These are phyloP conservation scores for Macrosiphum euphorbiae DNA, from an alignment of 2,888 invertebrate genomes.

Conservation along the genomic window DNA sequence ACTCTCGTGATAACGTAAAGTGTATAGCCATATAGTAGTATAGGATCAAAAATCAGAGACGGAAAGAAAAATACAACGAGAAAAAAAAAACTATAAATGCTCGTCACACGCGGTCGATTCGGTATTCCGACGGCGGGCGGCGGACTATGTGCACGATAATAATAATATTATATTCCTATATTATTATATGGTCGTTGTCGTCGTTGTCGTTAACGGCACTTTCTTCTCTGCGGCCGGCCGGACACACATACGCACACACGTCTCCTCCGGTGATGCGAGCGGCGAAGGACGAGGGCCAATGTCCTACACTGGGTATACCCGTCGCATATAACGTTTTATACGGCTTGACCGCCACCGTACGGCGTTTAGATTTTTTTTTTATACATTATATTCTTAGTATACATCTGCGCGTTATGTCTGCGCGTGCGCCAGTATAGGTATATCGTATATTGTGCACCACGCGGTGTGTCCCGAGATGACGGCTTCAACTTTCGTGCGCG, in stretches of 20 bases:
- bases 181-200: constrained; percentile 29
- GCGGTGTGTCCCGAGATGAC: neutral
- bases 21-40: neutral
- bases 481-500: neutral
- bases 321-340: neutral
- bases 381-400: neutral
- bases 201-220: constrained; percentile 59
- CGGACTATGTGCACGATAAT: constrained; percentile 22
- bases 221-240: constrained; percentile 55
- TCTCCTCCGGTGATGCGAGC: constrained; percentile 38
- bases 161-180: constrained; percentile 32
- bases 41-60: constrained; percentile 19
- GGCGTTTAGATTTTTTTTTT: neutral
- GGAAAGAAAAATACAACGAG: neutral
- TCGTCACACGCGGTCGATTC: constrained; percentile 52
- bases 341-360: neutral
- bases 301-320: constrained; percentile 9
- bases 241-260: constrained; percentile 27
- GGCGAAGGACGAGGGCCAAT: constrained; percentile 27
- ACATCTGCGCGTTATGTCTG: neutral
- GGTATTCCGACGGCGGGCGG: constrained; percentile 52
- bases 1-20: neutral
- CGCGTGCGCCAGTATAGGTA: neutral
- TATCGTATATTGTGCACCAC: neutral
- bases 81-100: constrained; percentile 32